These are phyloP conservation scores for Macropus fuliginosus DNA, from an alignment of 2,797 vertebrate genomes.

Conservation along the genomic window DNA sequence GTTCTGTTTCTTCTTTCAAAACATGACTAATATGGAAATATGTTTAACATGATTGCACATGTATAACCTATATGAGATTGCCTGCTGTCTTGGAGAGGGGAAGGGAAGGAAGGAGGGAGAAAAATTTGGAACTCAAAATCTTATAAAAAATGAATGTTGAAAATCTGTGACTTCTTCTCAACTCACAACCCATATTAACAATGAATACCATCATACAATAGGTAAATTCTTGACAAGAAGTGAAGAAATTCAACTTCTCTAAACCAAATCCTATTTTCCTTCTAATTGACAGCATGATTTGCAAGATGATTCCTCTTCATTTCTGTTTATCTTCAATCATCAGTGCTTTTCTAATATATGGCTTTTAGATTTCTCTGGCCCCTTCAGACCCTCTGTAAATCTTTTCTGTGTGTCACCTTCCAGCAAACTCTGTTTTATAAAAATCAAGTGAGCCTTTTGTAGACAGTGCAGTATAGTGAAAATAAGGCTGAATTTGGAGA, in stretches of 20 bases:
- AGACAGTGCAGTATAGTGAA: not conserved
- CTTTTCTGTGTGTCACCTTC: not conserved
- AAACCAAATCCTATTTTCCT: not conserved
- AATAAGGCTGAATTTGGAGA: not conserved
- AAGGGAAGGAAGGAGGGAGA: not conserved
- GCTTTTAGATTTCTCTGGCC: not conserved
- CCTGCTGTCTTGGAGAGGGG: not conserved
- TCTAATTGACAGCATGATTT: not conserved
- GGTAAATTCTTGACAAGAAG: not conserved
- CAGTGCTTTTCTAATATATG: not conserved
- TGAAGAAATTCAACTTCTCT: not conserved
- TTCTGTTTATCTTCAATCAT: not conserved
- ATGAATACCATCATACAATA: not conserved
- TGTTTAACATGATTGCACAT: not conserved
- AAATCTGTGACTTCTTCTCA: not conserved
- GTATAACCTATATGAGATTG: not conserved
- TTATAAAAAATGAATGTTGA: not conserved
- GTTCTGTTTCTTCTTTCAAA: not conserved
- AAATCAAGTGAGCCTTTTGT: slow-evolving; percentile 9
- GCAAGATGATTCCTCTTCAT: too few species aligned
- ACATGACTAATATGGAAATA: not conserved
- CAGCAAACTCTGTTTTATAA: not conserved
- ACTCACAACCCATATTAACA: not conserved
- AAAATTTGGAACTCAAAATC: not conserved
- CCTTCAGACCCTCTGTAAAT: not conserved